Evolutionary conservation across 2,113 vertebrate species (phyloP).

Genomic region (Oryzias javanicus): DNA sequence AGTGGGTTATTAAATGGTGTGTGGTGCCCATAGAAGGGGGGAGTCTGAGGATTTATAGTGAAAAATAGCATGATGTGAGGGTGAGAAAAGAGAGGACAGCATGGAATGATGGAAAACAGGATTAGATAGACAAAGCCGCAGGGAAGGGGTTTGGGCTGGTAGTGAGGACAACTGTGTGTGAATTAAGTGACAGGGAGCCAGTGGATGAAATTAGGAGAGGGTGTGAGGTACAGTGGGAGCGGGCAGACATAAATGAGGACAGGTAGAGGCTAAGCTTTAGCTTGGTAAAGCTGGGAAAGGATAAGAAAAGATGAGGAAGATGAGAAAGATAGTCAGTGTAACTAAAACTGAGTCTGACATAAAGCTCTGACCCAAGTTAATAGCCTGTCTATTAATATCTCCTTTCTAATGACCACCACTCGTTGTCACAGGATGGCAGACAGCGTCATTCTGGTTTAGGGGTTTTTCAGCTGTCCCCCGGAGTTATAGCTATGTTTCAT

Average conservation of each 20-base stretch:
- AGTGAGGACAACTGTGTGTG: conserved; percentile 24
- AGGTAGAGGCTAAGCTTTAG: conserved; percentile 31
- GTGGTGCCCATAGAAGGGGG: conserved; percentile 3
- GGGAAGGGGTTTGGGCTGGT: conserved; percentile 47
- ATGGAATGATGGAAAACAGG: conserved; percentile 60
- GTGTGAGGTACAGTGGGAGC: conserved; percentile 1
- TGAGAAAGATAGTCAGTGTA: conserved; percentile 33
- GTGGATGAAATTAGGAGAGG: conserved; percentile 1
- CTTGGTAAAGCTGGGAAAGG: conserved; percentile 2
- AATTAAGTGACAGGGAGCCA: conserved; percentile 23
- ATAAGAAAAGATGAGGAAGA: conserved; percentile 1
- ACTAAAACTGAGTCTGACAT: conserved; percentile 49
- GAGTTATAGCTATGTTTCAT: conserved; percentile 50
- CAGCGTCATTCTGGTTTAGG: conserved; percentile 52
- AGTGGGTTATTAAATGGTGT: conserved; percentile 48
- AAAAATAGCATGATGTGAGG: conserved; percentile 41
- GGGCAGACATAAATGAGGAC: conserved; percentile 28
- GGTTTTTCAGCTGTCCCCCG: conserved; percentile 50
- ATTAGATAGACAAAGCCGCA: conserved; percentile 49
- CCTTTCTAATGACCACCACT: conserved; percentile 56
- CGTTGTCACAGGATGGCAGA: conserved; percentile 34
- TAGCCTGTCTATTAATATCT: conserved; percentile 64
- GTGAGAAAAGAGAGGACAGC: conserved; percentile 41
- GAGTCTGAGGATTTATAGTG: conserved; percentile 36
- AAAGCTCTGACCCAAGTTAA: conserved; percentile 52